These are phyloP conservation scores for Drosophila cyrtoloma DNA, from an alignment of 2,888 invertebrate genomes.

Conservation along the genomic window DNA sequence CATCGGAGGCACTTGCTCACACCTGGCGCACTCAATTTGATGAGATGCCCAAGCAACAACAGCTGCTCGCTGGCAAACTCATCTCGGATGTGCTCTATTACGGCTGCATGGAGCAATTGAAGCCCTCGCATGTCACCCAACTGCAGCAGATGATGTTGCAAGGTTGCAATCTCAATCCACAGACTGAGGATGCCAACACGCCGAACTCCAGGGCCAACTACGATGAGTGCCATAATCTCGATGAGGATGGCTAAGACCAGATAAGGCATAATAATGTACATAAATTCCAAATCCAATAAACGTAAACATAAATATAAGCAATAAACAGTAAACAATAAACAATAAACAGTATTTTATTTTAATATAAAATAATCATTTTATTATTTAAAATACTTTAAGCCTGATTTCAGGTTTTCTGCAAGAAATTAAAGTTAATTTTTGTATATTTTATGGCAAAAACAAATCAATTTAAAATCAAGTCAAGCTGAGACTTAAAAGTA, in stretches of 20 bases:
- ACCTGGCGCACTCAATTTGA: conserved; percentile 49
- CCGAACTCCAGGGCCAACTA: not conserved
- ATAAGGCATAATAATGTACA: not conserved
- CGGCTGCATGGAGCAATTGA: conserved; percentile 52
- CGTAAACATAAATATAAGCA: no score
- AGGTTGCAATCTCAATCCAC: not conserved
- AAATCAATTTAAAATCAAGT: not conserved
- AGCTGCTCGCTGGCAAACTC: conserved; percentile 42
- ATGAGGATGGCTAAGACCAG: conserved; percentile 7
- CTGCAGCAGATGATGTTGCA: conserved; percentile 44
- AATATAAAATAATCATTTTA: not conserved
- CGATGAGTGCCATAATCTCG: conserved; percentile 4
- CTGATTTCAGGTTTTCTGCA: not conserved
- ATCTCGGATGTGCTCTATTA: conserved; percentile 52
- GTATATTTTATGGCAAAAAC: not conserved
- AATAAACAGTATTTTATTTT: not conserved
- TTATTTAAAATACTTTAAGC: not conserved
- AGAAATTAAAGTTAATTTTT: not conserved
- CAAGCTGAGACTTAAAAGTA: not conserved
- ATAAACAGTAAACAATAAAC: not conserved
- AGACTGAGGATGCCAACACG: conserved; percentile 3
- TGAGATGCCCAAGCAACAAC: conserved; percentile 36
- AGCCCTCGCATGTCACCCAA: conserved; percentile 43
- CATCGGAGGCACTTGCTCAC: conserved; percentile 40
- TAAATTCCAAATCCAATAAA: not conserved